Base-by-base conservation (phyloP, 2,888 invertebrate genomes). In the Brachyptera putata region DNA sequence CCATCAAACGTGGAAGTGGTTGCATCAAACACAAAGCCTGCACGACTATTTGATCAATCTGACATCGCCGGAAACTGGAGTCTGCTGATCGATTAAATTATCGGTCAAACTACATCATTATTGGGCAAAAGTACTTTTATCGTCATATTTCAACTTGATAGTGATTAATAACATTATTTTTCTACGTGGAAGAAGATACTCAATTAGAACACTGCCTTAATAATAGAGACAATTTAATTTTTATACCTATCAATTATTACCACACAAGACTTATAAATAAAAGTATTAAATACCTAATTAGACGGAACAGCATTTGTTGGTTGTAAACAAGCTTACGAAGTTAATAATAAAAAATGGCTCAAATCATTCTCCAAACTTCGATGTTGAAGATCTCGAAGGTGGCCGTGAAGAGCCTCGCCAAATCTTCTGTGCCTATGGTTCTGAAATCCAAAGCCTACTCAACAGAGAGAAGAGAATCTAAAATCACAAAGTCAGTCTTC, bases 1-100 rank as follows among this genome's bases (percentile, higher is more conserved):
- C 78, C 91, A 92, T 79, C 91, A 91, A 79, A 93, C 92, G 74
- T 92, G 90, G 88, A 92, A 92, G 91, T 93, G 92, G 92, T 80
- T 93, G 76, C 92, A 93, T 76, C 91, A 91, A 77, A 93, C 92
- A 67, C 87, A 89, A 72, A 87, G 86, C 70, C 82, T 92, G 63
- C 92, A 93, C 83, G 89, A 91, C 71, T 91, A 91, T 73, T 81
- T 93, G 71, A 88, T 91, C 77, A 84, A 88, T 69, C 82, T 90
- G 70, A 87, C 86, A 66, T 80, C 89, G 68, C 85, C 86, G 71
- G 84, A 87, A 77, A 84, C 86, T 77, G 83, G 49, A 49, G 49
- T 11, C 26, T 24, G 24, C 49, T 49, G 49, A 49, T 49, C 49
- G 26, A 49, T 30, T 16, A 49, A 30, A 26, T 49, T 3, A 41